Evolutionary conservation across 2,113 vertebrate genomes (phyloP).

Genomic region (Morone saxatilis): DNA sequence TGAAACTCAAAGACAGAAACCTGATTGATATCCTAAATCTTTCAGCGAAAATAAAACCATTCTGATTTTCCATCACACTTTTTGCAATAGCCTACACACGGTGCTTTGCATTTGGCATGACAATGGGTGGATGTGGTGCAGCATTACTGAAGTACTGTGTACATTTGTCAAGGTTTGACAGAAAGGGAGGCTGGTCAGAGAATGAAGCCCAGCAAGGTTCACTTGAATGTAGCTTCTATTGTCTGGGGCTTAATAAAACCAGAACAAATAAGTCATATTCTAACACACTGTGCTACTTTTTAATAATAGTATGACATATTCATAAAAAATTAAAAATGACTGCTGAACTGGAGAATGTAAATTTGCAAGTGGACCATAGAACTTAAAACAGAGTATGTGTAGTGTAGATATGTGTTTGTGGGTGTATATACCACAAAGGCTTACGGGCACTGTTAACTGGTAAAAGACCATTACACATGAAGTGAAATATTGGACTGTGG

Average conservation of each 20-base stretch:
- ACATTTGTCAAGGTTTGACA: neutral
- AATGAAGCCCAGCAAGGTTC: neutral
- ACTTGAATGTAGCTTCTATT: neutral
- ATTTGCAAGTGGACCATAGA: neutral
- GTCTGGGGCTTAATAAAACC: neutral
- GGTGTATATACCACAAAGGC: neutral
- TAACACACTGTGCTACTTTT: neutral
- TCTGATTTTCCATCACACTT: neutral
- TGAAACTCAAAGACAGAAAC: neutral
- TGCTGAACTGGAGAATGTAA: neutral
- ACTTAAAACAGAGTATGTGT: neutral
- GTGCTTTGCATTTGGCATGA: neutral
- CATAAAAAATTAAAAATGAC: neutral
- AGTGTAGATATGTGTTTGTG: neutral
- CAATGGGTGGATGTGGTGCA: too few relatives aligned
- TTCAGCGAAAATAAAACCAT: conserved; percentile 1
- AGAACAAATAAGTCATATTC: neutral
- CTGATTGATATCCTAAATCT: conserved; percentile 6
- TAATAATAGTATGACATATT: conserved; percentile 18
- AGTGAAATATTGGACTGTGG: neutral
- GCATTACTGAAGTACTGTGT: too few relatives aligned
- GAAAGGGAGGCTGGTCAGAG: neutral
- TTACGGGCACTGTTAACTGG: neutral
- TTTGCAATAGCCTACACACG: neutral
- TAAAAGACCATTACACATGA: neutral